These are phyloP conservation scores for Periophthalmus modestus DNA, from an alignment of 2,113 vertebrate species.

Conservation along the genomic window DNA sequence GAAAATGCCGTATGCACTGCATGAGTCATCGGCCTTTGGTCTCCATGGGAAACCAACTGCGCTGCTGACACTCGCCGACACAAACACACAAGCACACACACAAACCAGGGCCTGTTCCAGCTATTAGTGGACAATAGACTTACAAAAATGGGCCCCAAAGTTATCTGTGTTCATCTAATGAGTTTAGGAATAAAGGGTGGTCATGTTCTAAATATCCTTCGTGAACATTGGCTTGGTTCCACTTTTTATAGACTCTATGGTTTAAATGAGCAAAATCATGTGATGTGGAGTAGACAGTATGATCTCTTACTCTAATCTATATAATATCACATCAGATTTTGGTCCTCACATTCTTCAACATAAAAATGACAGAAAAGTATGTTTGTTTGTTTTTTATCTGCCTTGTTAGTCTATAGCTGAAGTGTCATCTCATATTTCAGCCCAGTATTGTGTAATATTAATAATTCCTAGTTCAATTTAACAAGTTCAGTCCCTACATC, in stretches of 20 bases:
- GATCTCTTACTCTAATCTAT: not conserved
- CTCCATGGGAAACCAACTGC: conserved; percentile 63
- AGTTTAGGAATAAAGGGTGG: not conserved
- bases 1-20: conserved; percentile 71
- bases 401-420: not conserved
- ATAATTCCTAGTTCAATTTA: not conserved
- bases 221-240: not conserved
- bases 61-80: conserved; percentile 54
- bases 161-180: not conserved
- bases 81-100: conserved; percentile 21
- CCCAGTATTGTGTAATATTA: too few species aligned
- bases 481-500: not conserved
- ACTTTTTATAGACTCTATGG: not conserved
- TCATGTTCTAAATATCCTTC: not conserved
- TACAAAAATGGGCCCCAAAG: not conserved
- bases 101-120: conserved; percentile 15
- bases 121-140: conserved; percentile 1
- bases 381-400: not conserved
- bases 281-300: not conserved
- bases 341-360: not conserved
- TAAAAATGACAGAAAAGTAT: not conserved
- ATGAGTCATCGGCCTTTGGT: conserved; percentile 71
- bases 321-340: not conserved
- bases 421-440: not conserved
- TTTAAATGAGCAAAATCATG: not conserved